Evolutionary conservation across 2,888 invertebrate genomes (phyloP), one percentile per base, ranked within the genome.

Genomic region (Megamerina dolium): DNA sequence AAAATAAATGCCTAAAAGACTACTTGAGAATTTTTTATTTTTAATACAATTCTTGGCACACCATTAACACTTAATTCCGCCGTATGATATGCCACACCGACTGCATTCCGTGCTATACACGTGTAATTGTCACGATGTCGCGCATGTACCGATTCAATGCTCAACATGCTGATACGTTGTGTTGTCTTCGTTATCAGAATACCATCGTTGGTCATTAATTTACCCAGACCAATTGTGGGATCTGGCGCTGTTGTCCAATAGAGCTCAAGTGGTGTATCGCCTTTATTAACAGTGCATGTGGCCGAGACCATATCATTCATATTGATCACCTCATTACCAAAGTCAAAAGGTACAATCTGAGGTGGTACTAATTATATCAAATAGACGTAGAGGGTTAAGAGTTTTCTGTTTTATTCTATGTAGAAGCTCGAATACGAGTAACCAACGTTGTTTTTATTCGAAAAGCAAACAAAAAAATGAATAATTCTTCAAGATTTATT

Each of bases 231-330:
- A 51, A 79, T 77, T 55, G 77, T 74, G 21, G 77, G 76, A 23
- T 65, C 64, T 41, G 70, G 70, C 3, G 70, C 61, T 13, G 70
- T 70, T 1, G 66, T 68, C 87, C 87, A 87, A 48, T 77, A 77
- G 48, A 87, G 78, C 54, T 81, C 80, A 50, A 91, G 75, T 2
- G 90, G 90, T 57, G 81, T 77, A 70, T 90, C 89, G 46, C 90
- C 87, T 66, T 85, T 85, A 60, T 78, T 78, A 37, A 84, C 77
- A 37, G 82, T 80, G 68, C 86, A 86, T 49, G 80, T 77, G 45
- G 83, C 77, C 29, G 83, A 82, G 30, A 82, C 82, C 73, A 81
- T 80, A 58, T 86, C 85, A 39, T 84, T 83, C 58, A 84, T 82
- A 63, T 85, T 85, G n/a, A 83, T 80, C 41, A 83, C 78, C 52